Percentiles rank a stretch among this genome's conserved stretches.
Conservation (phyloP, 2,113 vertebrate species). For the Hypocryptadius cinnamomeus region DNA sequence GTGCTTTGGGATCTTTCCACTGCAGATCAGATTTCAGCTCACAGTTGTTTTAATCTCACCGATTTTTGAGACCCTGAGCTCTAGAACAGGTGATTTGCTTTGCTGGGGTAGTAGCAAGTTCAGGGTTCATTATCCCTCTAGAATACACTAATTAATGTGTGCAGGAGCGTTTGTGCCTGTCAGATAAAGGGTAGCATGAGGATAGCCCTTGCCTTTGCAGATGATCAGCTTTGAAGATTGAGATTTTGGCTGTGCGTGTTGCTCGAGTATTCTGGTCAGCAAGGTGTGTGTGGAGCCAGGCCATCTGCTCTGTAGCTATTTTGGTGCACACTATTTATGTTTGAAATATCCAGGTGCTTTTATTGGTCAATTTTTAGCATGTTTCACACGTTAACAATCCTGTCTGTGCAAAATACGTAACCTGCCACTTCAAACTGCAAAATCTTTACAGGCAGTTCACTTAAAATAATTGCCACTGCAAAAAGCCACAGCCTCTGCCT, state of each 20-base stretch:
- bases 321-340: background rate
- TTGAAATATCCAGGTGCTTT: slow-evolving; percentile 27
- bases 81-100: slow-evolving; percentile 5
- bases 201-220: background rate
- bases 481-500: background rate
- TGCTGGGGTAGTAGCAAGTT: background rate
- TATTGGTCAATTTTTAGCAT: background rate
- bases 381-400: background rate
- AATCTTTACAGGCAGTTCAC: background rate
- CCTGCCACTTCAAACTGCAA: background rate
- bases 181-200: background rate
- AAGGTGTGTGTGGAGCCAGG: slow-evolving; percentile 21
- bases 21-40: background rate
- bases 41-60: background rate
- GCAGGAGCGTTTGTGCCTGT: background rate
- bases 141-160: background rate
- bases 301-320: slow-evolving; percentile 53
- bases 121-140: background rate
- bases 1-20: background rate
- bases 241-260: background rate
- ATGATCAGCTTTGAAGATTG: background rate
- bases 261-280: slow-evolving; percentile 9
- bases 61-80: background rate
- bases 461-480: background rate
- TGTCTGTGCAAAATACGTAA: background rate